Evolutionary conservation across 1,140 invertebrate genomes (phyloP), one percentile per base, ranked within the genome.

Genomic region (Uloborus diversus): DNA sequence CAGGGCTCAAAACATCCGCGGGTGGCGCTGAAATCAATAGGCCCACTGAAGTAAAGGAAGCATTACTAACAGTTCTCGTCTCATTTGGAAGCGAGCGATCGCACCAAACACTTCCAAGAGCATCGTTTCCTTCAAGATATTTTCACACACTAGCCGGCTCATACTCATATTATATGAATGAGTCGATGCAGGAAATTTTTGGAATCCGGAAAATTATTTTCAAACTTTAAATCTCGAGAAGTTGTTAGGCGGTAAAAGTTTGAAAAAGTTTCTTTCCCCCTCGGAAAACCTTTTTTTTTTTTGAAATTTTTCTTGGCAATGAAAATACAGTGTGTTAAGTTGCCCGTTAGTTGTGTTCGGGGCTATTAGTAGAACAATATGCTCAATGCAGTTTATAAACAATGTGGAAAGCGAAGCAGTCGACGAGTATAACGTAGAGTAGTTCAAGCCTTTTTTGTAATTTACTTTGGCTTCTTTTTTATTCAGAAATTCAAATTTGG

Each of bases 21-120:
- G 69, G 35, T 32, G 69, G 69, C 69, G 69, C 69, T 71, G 33
- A 42, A 59, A 71, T 71, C 69, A 71, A 71, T 71, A 71, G 61
- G 11, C 32, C 56, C n/a, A 23, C 17, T 5, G 61, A 64, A 35
- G 61, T 64, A 64, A 27, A 64, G 2, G 23, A 4, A 13, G 23
- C 61, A n/a, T 37, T 5, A 30, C 11, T 35, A 42, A 27, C 17
- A 11, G 17, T 11, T n/a, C 4, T 20, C 33, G 23, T 35, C 61
- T 37, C 61, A 64, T 64, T 64, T 33, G 13, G 28, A 64, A 42
- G 1, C 61, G 32, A 27, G 61, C n/a, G 51, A 14, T 1, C 57
- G 57, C n/a, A n/a, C n/a, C n/a, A n/a, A n/a, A n/a, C n/a, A n/a
- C n/a, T n/a, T n/a, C n/a, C n/a, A n/a, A 42, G 17, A 42, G 37